Percentiles rank a stretch among this genome's conserved stretches.
phyloP scores from a whole-genome alignment of 2,888 invertebrate genomes.

The Oscheius onirici region DNA sequence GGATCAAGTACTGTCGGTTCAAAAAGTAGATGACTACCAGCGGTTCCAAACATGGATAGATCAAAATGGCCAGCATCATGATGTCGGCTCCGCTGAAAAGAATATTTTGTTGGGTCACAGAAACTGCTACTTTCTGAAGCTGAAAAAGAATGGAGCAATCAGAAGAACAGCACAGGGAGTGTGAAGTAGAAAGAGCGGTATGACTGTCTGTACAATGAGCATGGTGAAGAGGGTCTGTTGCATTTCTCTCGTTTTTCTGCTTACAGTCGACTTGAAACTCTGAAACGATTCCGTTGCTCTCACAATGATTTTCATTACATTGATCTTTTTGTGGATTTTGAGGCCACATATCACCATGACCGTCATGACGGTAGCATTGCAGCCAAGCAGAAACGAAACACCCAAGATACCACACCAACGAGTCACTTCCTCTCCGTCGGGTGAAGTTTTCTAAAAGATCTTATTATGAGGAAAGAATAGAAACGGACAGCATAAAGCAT shows the following conservation, averaged over 20 bases:
- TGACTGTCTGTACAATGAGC: not conserved
- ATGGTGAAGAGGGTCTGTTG: not conserved
- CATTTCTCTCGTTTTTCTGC: not conserved
- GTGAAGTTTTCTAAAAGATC: not conserved
- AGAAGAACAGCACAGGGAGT: not conserved
- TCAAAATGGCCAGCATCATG: not conserved
- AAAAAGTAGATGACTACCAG: not conserved
- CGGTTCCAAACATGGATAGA: slow-evolving; percentile 7
- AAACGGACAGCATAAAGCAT: slow-evolving; percentile 22
- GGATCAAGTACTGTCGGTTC: not conserved
- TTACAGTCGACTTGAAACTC: not conserved
- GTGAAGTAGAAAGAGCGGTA: not conserved
- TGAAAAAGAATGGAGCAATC: not conserved
- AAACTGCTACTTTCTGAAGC: not conserved
- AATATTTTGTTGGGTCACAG: not conserved
- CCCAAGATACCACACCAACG: not conserved
- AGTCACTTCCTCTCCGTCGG: slow-evolving; percentile 2
- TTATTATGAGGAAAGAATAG: slow-evolving; percentile 16
- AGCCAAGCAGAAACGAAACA: not conserved
- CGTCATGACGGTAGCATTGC: not conserved
- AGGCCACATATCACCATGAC: not conserved
- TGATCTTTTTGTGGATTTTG: slow-evolving; percentile 1
- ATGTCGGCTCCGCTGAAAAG: not conserved
- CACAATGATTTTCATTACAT: not conserved
- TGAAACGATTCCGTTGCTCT: too few species aligned